phyloP scores from a whole-genome alignment of 2,888 invertebrate species.

The Mantis religiosa region DNA sequence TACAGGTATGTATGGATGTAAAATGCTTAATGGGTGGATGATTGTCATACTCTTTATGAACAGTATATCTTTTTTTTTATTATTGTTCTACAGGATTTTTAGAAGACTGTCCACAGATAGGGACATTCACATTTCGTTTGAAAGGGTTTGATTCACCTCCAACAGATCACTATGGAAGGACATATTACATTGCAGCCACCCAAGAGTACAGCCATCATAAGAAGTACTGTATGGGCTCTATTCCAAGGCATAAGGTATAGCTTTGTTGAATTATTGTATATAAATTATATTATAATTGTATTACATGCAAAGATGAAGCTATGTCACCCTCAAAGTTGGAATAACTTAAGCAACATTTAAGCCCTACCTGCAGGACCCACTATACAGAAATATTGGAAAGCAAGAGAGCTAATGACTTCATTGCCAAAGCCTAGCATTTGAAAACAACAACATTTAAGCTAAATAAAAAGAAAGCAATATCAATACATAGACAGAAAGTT shows the following conservation, averaged over 20 bases:
- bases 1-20: slow-evolving; percentile 35
- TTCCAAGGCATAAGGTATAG: slow-evolving; percentile 67
- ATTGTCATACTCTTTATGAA: neutral
- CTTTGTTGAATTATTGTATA: neutral
- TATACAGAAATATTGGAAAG: no score
- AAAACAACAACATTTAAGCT: no score
- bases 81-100: slow-evolving; percentile 67
- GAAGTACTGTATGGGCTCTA: slow-evolving; percentile 65
- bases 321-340: no score
- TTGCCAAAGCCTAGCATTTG: no score
- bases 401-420: no score
- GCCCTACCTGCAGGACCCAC: no score
- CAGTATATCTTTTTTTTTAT: neutral
- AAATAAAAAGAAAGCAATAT: no score
- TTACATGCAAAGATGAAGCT: no score
- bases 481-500: no score
- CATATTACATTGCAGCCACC: slow-evolving; percentile 68
- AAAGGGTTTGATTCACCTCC: slow-evolving; percentile 80
- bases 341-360: no score
- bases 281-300: neutral
- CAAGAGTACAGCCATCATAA: slow-evolving; percentile 54
- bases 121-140: slow-evolving; percentile 86
- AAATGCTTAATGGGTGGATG: neutral
- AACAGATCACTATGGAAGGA: slow-evolving; percentile 85
- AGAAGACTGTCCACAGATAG: slow-evolving; percentile 79